Evolutionary conservation across 2,113 vertebrate species (phyloP).

Genomic region (Trematomus loennbergii): DNA sequence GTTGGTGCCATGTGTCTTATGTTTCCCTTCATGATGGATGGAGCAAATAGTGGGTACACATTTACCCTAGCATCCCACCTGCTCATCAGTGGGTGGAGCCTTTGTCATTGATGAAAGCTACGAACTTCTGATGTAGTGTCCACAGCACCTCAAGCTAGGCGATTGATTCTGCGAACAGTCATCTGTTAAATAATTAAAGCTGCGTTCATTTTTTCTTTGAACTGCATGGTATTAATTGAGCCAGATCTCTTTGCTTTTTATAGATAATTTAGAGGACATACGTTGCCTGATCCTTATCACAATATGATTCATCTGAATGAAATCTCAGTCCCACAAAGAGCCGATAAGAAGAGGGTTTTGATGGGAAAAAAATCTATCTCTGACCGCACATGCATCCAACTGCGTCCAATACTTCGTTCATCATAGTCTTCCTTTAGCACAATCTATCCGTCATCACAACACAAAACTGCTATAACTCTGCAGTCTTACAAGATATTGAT

Average conservation of each 20-base stretch:
- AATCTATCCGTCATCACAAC: conserved; percentile 18
- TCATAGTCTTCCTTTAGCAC: conserved; percentile 15
- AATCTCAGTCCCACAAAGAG: neutral
- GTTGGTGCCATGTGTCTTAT: conserved; percentile 49
- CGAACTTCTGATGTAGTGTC: neutral
- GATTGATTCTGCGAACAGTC: neutral
- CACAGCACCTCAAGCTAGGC: neutral
- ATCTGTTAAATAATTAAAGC: conserved; percentile 2
- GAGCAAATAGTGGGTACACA: conserved; percentile 44
- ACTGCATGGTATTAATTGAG: neutral
- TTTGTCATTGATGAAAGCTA: conserved; percentile 16
- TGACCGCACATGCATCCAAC: conserved; percentile 24
- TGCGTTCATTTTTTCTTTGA: conserved; percentile 12
- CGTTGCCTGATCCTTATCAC: neutral
- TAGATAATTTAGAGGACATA: conserved; percentile 11
- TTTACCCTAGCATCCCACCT: conserved; percentile 69
- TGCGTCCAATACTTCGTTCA: conserved; percentile 30
- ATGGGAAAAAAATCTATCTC: conserved; percentile 31
- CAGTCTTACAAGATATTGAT: conserved; percentile 38
- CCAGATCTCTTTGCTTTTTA: neutral
- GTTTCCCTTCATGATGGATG: conserved; percentile 76
- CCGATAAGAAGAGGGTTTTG: neutral
- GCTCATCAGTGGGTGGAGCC: conserved; percentile 54
- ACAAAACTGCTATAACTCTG: conserved; percentile 4
- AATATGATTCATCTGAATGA: neutral